phyloP scores from a whole-genome alignment of 2,113 vertebrate species.

The Pipra filicauda region DNA sequence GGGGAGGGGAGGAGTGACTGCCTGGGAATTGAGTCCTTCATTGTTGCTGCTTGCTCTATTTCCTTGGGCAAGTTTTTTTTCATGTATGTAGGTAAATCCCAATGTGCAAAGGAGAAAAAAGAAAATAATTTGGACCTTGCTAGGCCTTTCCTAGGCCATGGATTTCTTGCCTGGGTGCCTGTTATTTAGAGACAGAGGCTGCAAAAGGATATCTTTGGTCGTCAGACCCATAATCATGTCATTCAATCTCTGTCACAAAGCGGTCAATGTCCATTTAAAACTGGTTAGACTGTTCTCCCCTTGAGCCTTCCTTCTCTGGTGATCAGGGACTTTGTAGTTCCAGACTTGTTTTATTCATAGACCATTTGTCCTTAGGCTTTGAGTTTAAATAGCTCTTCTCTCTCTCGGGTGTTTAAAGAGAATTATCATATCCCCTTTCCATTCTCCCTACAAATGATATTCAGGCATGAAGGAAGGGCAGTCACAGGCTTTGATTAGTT shows the following conservation, averaged over 20 bases:
- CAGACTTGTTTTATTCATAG: slow-evolving; percentile 48
- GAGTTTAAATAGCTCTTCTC: slow-evolving; percentile 26
- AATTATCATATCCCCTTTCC: background rate
- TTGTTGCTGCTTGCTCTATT: background rate
- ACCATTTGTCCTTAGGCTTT: slow-evolving; percentile 31
- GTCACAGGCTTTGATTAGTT: background rate
- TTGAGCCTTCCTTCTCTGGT: background rate
- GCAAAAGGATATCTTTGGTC: background rate
- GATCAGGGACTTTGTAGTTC: background rate
- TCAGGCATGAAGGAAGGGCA: background rate
- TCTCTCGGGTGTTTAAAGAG: slow-evolving; percentile 21
- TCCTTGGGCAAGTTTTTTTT: background rate
- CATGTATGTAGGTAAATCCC: slow-evolving; percentile 53
- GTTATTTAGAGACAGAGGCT: background rate
- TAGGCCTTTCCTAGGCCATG: background rate
- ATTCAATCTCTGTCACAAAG: background rate
- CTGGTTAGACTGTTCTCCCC: background rate
- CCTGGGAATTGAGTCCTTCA: background rate
- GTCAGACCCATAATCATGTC: background rate
- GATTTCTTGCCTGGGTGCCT: background rate
- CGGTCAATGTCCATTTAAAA: background rate
- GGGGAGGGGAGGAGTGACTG: rapidly evolving
- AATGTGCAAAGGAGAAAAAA: background rate
- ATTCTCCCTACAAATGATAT: background rate
- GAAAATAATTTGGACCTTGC: background rate